Conservation (phyloP, 2,797 vertebrate species). For the Podarcis siculus region DNA sequence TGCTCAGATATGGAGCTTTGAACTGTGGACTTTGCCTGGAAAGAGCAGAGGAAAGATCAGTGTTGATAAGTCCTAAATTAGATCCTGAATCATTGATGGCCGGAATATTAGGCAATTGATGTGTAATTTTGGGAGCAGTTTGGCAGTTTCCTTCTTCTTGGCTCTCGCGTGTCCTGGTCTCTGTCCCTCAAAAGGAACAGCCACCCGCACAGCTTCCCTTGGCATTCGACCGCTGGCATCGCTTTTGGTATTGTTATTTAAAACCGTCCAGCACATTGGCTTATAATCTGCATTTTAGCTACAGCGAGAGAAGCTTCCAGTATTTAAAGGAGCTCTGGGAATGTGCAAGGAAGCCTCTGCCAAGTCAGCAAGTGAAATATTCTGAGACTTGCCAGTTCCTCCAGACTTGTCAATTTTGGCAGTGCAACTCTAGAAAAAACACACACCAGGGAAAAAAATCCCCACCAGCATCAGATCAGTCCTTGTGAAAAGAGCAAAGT, state of each 20-base stretch:
- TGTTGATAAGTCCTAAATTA: too few relatives aligned
- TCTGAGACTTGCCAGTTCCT: background rate
- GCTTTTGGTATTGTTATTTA: background rate
- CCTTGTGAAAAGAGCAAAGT: background rate
- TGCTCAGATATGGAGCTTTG: too few relatives aligned
- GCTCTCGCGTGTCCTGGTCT: background rate
- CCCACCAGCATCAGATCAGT: too few relatives aligned
- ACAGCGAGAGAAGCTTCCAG: background rate
- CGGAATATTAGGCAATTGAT: background rate
- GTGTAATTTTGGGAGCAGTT: background rate
- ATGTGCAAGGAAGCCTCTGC: background rate
- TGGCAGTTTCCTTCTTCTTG: background rate
- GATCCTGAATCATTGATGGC: background rate
- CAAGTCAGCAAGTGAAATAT: constrained; percentile 14
- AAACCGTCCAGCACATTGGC: background rate
- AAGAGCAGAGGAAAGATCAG: background rate
- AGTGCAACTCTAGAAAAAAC: background rate
- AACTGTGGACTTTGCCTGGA: too few relatives aligned
- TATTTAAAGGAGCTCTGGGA: background rate
- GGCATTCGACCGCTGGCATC: background rate
- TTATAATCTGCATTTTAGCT: background rate
- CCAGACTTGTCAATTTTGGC: constrained; percentile 13
- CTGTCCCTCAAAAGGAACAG: background rate
- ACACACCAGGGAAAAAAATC: background rate
- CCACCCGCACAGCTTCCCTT: background rate